Base-by-base conservation (phyloP, 1,140 invertebrate genomes). In the Argopecten irradians region DNA sequence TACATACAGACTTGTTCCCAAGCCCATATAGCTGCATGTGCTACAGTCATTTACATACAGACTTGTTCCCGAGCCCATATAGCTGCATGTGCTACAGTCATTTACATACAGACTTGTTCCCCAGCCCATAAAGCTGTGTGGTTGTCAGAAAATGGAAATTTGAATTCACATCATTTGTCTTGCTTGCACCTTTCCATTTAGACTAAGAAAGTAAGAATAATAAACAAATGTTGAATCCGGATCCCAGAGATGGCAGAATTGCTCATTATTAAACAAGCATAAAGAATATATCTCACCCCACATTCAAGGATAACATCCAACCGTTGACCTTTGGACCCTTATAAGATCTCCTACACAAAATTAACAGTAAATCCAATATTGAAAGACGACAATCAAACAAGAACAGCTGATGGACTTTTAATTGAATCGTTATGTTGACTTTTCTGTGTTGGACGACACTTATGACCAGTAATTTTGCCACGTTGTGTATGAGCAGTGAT, bases 381-480 rank as follows among this genome's bases (percentile, higher is more conserved):
- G 22, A 71, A 71, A 71, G n/a, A 71, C 28, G 55, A 71, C 55
- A n/a, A 71, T 71, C 55, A 71, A 71, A n/a, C n/a, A 71, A 71
- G 8, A 22, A n/a, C 22, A 0, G 55, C 16, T 71, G n/a, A 71
- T 71, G 55, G 55, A 71, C 11, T 71, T 71, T n/a, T 71, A 3
- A 71, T 71, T 71, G 55, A 71, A 71, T 71, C 55, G 5, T 71
- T 71, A 11, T 3, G 22, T 28, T 71, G n/a, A 71, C 55, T 71
- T n/a, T 71, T 46, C 55, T 7, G 22, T 71, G 55, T 71, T 71
- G 55, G 55, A 71, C 43, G 22, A 55, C 43, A 55, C 55, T 71
- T n/a, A n/a, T n/a, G n/a, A n/a, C 55, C 22, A 28, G 55, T 71
- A 71, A 71, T 71, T 46, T 28, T 71, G 55, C 28, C 22, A 28